Evolutionary conservation across 2,888 invertebrate genomes (phyloP), one percentile per base, ranked within the genome.

Genomic region (Drosophila anomalata): DNA sequence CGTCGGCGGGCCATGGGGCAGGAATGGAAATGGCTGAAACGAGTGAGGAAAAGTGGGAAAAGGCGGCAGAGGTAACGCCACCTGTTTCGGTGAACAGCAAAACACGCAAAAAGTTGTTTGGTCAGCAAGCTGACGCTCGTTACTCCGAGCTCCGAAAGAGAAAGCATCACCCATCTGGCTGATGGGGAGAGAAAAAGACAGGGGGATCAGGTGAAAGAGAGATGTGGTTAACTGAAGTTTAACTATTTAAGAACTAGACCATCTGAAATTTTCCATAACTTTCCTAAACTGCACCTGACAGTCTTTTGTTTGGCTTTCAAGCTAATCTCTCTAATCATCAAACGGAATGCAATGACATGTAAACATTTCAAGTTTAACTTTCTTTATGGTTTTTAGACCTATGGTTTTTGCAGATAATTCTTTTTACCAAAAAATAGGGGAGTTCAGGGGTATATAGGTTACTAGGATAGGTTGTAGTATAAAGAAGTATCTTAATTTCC

Each of bases 281-380:
- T n/a, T 2, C 11, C 9, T 9, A 11, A 11, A 22, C 47, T 53
- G 81, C 71, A 59, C 53, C 76, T 78, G 80, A 75, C 81, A 83
- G 80, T 73, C 3, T 33, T 3, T 73, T 67, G 63, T 69, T 73
- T 62, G 54, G 50, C 39, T 68, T 3, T 11, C 60, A 68, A 71
- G 68, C 65, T 71, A 75, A 33, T n/a, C 48, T 59, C 52, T 78
- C 81, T 81, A 81, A 81, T 81, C 82, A 71, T 66, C 48, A 73
- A 76, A 68, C 70, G 51, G 79, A 79, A 78, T 69, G 58, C 82
- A 82, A 72, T 82, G 82, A 70, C 76, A 82, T 85, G 82, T 82
- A 76, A 82, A 82, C 75, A 33, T 33, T 33, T 33, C 12, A 33
- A 33, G 33, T n/a, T 12, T 2, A n/a, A 33, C 33, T 12, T 33